Evolutionary conservation across 1,140 invertebrate genomes (phyloP).

Genomic region (Drosophila tristis): DNA sequence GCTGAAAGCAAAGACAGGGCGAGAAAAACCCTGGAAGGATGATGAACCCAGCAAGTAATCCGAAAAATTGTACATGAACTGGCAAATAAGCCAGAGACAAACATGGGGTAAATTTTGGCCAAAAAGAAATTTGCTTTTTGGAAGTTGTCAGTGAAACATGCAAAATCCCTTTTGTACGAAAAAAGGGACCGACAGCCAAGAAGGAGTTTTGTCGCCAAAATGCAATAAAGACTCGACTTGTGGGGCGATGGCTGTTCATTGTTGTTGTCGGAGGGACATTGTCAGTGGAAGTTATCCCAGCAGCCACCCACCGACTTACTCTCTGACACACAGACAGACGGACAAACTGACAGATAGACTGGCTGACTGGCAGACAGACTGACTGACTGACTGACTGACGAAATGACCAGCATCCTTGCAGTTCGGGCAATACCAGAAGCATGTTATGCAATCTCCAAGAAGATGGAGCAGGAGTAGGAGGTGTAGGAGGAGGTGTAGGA

Average conservation of each 20-base stretch:
- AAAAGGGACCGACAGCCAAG: slow-evolving; percentile 46
- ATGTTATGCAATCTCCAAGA: slow-evolving; percentile 40
- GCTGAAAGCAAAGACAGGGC: neutral
- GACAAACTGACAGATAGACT: slow-evolving; percentile 41
- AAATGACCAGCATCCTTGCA: slow-evolving; percentile 53
- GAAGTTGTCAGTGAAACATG: slow-evolving; percentile 69
- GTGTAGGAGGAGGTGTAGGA: slow-evolving; percentile 9
- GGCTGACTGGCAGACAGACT: slow-evolving; percentile 11
- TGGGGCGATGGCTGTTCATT: slow-evolving; percentile 9
- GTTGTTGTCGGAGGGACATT: slow-evolving; percentile 51
- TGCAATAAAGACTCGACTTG: slow-evolving; percentile 70
- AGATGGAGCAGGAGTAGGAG: neutral
- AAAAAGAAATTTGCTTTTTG: slow-evolving; percentile 60
- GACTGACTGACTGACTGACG: slow-evolving; percentile 48
- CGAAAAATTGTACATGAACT: slow-evolving; percentile 42
- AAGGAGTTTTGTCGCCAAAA: slow-evolving; percentile 75
- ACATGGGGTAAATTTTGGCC: slow-evolving; percentile 25
- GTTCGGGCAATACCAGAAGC: slow-evolving; percentile 2
- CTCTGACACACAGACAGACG: slow-evolving; percentile 46
- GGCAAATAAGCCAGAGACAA: slow-evolving; percentile 43
- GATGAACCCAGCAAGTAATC: slow-evolving; percentile 20
- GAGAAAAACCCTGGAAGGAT: no score
- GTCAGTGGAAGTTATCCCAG: slow-evolving; percentile 23
- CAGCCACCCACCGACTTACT: slow-evolving; percentile 17
- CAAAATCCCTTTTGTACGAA: slow-evolving; percentile 62